A percentile compares a stretch with the other conserved stretches of the same genome.
Evolutionary conservation across 2,797 vertebrate genomes (phyloP).

Genomic region (Sebastes flavidus): DNA sequence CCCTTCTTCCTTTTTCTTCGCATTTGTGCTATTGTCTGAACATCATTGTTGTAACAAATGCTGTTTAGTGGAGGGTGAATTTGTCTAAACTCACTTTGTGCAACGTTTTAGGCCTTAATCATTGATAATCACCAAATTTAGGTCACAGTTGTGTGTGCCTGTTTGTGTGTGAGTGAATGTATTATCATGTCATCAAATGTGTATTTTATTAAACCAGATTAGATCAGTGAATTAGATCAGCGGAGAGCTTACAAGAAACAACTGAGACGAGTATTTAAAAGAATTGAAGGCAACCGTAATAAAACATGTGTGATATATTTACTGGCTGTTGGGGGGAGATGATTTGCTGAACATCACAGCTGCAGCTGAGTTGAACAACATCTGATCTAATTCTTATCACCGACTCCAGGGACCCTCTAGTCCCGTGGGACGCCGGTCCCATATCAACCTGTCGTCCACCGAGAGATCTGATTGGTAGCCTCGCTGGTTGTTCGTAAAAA

Average conservation of each 20-base stretch:
- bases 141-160: background rate
- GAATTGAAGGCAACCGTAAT: background rate
- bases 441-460: background rate
- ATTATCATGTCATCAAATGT: constrained; percentile 1
- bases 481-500: background rate
- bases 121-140: background rate
- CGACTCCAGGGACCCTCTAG: background rate
- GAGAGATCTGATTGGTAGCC: constrained; percentile 1
- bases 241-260: background rate
- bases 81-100: background rate
- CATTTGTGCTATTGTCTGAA: background rate
- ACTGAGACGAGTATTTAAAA: constrained; percentile 17
- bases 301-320: constrained; percentile 7
- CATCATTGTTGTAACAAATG: background rate
- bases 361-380: constrained; percentile 2
- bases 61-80: background rate
- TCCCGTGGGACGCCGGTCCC: background rate
- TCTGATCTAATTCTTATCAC: constrained; percentile 17
- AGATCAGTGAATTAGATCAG: constrained; percentile 16
- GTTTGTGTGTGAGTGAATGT: background rate
- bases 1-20: background rate
- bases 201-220: constrained; percentile 19
- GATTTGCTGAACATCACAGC: background rate
- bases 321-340: background rate
- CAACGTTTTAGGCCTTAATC: background rate